Evolutionary conservation across 2,797 vertebrate species (phyloP), one percentile per base, ranked within the genome.

Genomic region (Huso huso): DNA sequence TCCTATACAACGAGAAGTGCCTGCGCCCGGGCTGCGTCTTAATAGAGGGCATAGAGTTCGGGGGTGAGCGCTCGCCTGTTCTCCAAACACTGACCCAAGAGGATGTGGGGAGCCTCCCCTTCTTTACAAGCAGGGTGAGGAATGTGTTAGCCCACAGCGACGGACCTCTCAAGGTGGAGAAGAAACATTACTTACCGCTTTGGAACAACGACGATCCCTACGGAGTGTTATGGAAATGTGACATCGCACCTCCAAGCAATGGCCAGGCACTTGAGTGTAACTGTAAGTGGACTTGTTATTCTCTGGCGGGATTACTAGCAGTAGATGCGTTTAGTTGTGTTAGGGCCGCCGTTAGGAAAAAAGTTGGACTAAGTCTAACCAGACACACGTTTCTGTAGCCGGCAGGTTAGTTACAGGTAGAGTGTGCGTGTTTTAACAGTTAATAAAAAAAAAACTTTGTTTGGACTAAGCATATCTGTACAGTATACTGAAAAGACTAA

Each of bases 151-250:
- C 62, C 10, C 81, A 69, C 0, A 68, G 76, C 0, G 84, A 90
- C 48, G 74, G 69, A 5, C 94, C 94, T 0, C 85, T 95, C 6
- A 81, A 81, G 60, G 75, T 86, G 0, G 73, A 72, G 59, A 86
- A 75, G 55, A 91, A 84, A 60, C 92, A 94, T 75, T 97, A 95
- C 77, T 80, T 97, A 63, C 72, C 93, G 0, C 82, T 97, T 18
- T 96, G 96, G 96, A 95, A 95, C 75, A 94, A 93, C 15, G 92
- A 94, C 60, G 94, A 96, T 15, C 93, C 93, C 0, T 90, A 91
- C 6, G 94, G 94, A 4, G 83, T 82, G 2, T 5, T 85, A 3
- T 98, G 96, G 94, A 64, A 72, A 53, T 69, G 73, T 0, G 75
- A 75, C 6, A 72, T 37, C n/a, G 64, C 79, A 0, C 71, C 77